These are phyloP conservation scores for Malacoctenus gilli DNA, from an alignment of 2,797 vertebrate genomes.

Conservation along the genomic window DNA sequence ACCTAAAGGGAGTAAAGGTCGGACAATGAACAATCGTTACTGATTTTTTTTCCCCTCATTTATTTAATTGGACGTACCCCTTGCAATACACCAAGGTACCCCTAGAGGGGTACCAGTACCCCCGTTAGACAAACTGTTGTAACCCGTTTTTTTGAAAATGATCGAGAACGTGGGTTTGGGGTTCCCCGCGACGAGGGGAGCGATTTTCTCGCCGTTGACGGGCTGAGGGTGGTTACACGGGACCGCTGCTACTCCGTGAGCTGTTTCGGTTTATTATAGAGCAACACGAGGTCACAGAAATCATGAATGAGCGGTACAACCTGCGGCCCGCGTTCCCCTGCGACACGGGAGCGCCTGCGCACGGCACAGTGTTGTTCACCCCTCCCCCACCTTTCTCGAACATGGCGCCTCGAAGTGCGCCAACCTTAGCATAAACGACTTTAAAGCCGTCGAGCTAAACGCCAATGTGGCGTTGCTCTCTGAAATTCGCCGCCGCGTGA, in stretches of 20 bases:
- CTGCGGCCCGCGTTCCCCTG: slow-evolving; percentile 77
- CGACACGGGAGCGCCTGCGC: slow-evolving; percentile 74
- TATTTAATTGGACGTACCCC: too few species aligned
- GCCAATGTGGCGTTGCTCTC: background rate
- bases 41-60: too few species aligned
- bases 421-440: slow-evolving; percentile 71
- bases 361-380: slow-evolving; percentile 71
- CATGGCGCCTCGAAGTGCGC: slow-evolving; percentile 84
- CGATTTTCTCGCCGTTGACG: too few species aligned
- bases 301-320: slow-evolving; percentile 78
- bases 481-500: background rate
- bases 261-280: slow-evolving; percentile 49
- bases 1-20: too few species aligned
- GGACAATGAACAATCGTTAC: too few species aligned
- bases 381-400: slow-evolving; percentile 80
- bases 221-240: background rate
- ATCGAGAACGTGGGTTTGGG: accelerated
- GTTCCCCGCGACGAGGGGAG: accelerated
- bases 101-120: too few species aligned
- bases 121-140: too few species aligned
- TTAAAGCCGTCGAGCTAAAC: slow-evolving; percentile 12
- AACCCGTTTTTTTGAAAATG: too few species aligned
- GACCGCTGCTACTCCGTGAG: too few species aligned
- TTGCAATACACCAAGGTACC: too few species aligned
- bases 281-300: slow-evolving; percentile 73